Conservation (phyloP, 2,797 vertebrate genomes). For the Petrocephalus sullivani region DNA sequence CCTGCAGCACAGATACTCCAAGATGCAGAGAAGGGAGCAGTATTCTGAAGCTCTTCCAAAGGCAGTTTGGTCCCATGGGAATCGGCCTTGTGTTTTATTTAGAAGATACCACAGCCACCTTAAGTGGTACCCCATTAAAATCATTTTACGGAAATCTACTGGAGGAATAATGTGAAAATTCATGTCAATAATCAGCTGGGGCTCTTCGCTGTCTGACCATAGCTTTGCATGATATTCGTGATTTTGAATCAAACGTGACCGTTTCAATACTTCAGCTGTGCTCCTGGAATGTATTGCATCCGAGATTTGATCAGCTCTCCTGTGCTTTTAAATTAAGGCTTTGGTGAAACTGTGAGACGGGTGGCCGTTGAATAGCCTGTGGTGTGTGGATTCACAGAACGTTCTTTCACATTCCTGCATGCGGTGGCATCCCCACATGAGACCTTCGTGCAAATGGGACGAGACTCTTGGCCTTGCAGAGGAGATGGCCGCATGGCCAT, state of each 20-base stretch:
- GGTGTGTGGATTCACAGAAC: neutral
- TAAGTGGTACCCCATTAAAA: slow-evolving; percentile 11
- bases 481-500: neutral
- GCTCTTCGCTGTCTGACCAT: neutral
- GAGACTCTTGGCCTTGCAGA: neutral
- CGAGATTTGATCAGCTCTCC: neutral
- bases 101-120: neutral
- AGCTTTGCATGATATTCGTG: neutral
- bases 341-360: neutral
- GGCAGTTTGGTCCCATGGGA: neutral
- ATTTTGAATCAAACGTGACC: neutral
- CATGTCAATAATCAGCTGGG: neutral
- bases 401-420: neutral
- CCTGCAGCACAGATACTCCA: neutral
- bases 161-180: neutral
- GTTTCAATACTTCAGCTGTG: neutral
- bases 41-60: slow-evolving; percentile 21
- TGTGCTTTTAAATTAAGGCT: neutral
- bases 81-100: neutral
- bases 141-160: neutral
- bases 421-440: neutral
- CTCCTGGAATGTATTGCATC: neutral
- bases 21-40: neutral
- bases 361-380: neutral
- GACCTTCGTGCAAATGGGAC: neutral